A percentile compares a stretch with the other conserved stretches of the same genome.
Evolutionary conservation across 1,140 invertebrate genomes (phyloP).

Genomic region (Cardiocondyla obscurior): DNA sequence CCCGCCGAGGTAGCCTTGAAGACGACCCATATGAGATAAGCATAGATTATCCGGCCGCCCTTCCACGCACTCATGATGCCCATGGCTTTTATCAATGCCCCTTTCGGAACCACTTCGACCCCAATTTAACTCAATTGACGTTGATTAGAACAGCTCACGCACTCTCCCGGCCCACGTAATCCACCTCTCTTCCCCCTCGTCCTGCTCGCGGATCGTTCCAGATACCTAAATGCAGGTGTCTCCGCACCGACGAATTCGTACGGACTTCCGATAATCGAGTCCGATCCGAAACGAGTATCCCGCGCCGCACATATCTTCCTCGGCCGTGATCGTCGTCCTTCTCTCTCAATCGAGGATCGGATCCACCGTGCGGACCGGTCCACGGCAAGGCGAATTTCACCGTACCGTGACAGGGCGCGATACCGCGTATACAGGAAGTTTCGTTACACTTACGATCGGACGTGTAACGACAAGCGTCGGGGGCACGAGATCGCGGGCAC

Average conservation of each 20-base stretch:
- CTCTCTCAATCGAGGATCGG: background rate
- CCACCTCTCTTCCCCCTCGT: background rate
- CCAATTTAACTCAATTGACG: conserved; percentile 67
- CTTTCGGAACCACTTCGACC: conserved; percentile 52
- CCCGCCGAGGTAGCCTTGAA: conserved; percentile 74
- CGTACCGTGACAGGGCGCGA: conserved; percentile 38
- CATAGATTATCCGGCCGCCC: conserved; percentile 77
- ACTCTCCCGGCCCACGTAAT: background rate
- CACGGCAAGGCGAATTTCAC: conserved; percentile 23
- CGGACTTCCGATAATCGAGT: conserved; percentile 22
- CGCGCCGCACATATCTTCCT: conserved; percentile 31
- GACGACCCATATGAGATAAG: conserved; percentile 79
- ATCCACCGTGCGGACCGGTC: conserved; percentile 5
- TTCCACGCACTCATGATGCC: conserved; percentile 78
- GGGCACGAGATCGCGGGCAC: conserved; percentile 54
- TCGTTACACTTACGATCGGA: conserved; percentile 58
- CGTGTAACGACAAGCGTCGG: conserved; percentile 48
- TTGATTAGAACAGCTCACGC: conserved; percentile 56
- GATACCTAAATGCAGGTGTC: conserved; percentile 33
- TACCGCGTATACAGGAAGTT: conserved; percentile 53
- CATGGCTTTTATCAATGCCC: conserved; percentile 69
- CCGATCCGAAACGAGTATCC: conserved; percentile 1
- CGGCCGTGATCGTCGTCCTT: background rate
- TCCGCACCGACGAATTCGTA: conserved; percentile 51
- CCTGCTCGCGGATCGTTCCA: background rate